Evolutionary conservation across 2,113 vertebrate species (phyloP).

Genomic region (Gopherus evgoodei): DNA sequence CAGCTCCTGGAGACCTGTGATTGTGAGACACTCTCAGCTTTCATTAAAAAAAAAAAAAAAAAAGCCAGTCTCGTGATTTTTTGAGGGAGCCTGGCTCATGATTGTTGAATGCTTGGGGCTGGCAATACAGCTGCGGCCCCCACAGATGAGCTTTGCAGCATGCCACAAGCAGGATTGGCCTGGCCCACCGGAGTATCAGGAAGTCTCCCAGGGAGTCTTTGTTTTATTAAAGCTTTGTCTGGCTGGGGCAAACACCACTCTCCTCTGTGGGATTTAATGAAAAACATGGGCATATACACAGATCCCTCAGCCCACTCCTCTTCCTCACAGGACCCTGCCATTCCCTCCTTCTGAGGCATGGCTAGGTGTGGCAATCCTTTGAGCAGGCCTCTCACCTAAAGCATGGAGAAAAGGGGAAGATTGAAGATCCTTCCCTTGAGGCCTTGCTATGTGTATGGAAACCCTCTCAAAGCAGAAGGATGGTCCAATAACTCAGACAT

Average conservation of each 20-base stretch:
- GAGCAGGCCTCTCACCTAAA: background rate
- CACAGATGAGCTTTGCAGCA: background rate
- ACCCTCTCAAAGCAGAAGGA: no score
- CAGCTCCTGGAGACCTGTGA: background rate
- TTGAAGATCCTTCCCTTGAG: background rate
- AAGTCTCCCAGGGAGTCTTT: background rate
- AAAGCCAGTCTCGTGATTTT: background rate
- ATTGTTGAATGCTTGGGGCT: background rate
- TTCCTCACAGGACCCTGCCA: background rate
- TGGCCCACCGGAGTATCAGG: background rate
- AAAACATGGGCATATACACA: background rate
- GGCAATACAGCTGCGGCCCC: background rate
- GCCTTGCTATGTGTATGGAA: no score
- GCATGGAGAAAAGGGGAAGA: background rate
- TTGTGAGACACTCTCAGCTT: background rate
- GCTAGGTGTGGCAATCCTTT: background rate
- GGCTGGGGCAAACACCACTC: background rate
- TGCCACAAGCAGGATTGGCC: background rate
- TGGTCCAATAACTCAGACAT: no score
- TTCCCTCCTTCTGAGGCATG: background rate
- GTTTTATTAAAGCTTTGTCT: background rate
- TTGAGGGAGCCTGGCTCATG: background rate
- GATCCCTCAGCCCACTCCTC: background rate
- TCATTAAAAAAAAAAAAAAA: background rate
- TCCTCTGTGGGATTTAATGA: background rate